A percentile compares a stretch with the other conserved stretches of the same genome.
Conservation (phyloP, 2,888 invertebrate species). For the Noctua comes region DNA sequence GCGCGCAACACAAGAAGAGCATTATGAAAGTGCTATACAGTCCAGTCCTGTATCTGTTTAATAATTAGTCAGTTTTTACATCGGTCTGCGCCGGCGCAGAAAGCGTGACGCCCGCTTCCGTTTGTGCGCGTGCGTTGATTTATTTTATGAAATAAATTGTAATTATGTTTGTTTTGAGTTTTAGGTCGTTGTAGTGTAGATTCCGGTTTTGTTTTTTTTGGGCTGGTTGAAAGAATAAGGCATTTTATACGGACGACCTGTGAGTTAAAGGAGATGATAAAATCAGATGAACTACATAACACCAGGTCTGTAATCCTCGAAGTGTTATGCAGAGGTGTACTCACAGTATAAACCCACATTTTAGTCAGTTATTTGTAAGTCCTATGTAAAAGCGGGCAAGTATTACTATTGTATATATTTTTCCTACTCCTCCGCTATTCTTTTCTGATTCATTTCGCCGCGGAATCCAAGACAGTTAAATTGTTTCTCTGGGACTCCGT, state of each 20-base stretch:
- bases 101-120: conserved; percentile 82
- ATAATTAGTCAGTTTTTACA: conserved; percentile 72
- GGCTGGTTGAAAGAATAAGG: neutral
- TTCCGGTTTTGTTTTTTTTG: neutral
- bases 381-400: no score
- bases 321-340: neutral
- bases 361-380: neutral
- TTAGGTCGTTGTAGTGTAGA: conserved; percentile 46
- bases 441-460: no score
- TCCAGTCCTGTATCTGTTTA: conserved; percentile 67
- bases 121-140: conserved; percentile 64
- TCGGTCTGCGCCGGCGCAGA: conserved; percentile 75
- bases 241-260: neutral
- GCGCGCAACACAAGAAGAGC: conserved; percentile 44
- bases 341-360: neutral
- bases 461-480: no score
- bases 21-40: conserved; percentile 66
- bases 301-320: neutral
- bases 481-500: no score
- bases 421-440: no score
- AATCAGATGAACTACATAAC: neutral
- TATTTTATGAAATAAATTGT: conserved; percentile 68
- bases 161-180: conserved; percentile 61
- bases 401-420: no score
- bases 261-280: neutral